phyloP scores from a whole-genome alignment of 2,888 invertebrate species.

The Eupithecia abbreviata region DNA sequence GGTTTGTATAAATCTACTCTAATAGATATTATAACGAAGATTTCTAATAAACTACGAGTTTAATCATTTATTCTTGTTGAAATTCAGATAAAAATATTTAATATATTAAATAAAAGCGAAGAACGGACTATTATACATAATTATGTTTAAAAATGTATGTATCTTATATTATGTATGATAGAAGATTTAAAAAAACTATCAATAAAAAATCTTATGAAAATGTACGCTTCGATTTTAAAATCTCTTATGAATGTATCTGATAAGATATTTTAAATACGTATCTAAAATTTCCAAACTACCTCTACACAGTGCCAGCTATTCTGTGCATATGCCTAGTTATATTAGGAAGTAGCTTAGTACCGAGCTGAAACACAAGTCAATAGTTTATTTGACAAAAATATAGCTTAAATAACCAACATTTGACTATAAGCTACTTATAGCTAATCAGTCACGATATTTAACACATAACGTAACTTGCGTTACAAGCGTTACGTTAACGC shows the following conservation, averaged over 20 bases:
- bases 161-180: constrained; percentile 15
- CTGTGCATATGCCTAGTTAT: background rate
- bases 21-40: background rate
- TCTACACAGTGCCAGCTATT: constrained; percentile 45
- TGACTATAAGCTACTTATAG: background rate
- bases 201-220: constrained; percentile 55
- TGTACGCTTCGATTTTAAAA: constrained; percentile 69
- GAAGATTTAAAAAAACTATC: constrained; percentile 21
- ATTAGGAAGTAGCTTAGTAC: background rate
- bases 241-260: constrained; percentile 72
- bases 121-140: background rate
- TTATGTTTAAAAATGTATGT: background rate
- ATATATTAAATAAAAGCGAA: background rate
- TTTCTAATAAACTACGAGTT: background rate
- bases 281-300: constrained; percentile 63
- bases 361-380: background rate
- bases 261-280: constrained; percentile 66
- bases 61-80: background rate
- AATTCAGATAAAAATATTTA: background rate
- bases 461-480: too few species aligned
- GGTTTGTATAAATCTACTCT: background rate
- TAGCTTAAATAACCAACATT: background rate
- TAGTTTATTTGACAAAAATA: background rate
- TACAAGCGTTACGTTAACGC: too few species aligned
- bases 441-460: background rate